phyloP scores from a whole-genome alignment of 2,113 vertebrate genomes.

The Catharus bicknelli region DNA sequence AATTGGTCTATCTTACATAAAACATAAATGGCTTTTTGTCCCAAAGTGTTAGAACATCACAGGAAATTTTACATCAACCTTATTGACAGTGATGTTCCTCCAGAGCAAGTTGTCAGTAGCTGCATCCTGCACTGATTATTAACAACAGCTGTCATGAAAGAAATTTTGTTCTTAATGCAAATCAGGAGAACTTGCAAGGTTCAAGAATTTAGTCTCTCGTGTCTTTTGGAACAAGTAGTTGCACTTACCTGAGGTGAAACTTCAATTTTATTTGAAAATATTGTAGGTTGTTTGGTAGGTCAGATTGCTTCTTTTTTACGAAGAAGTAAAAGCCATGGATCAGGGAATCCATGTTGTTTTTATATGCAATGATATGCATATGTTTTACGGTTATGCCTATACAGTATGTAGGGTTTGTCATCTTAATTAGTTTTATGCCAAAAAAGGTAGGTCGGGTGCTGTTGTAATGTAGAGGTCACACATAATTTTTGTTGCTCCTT shows the following conservation, averaged over 20 bases:
- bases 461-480: not conserved
- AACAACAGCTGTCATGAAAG: not conserved
- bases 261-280: not conserved
- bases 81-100: not conserved
- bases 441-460: not conserved
- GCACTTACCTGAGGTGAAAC: not conserved
- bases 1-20: not conserved
- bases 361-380: not conserved
- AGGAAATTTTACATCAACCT: not conserved
- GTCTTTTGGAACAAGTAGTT: not conserved
- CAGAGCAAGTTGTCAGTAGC: not conserved
- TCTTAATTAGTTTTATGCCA: not conserved
- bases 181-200: not conserved
- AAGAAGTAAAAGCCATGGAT: not conserved
- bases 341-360: not conserved
- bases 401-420: not conserved
- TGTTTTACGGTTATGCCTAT: not conserved
- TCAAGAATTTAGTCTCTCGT: fast-evolving
- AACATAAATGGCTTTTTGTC: not conserved
- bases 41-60: not conserved
- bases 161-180: not conserved
- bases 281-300: not conserved
- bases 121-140: not conserved
- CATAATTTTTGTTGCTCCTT: not conserved
- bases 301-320: not conserved